Conservation (phyloP, 2,888 invertebrate genomes). For the Autographa gamma region DNA sequence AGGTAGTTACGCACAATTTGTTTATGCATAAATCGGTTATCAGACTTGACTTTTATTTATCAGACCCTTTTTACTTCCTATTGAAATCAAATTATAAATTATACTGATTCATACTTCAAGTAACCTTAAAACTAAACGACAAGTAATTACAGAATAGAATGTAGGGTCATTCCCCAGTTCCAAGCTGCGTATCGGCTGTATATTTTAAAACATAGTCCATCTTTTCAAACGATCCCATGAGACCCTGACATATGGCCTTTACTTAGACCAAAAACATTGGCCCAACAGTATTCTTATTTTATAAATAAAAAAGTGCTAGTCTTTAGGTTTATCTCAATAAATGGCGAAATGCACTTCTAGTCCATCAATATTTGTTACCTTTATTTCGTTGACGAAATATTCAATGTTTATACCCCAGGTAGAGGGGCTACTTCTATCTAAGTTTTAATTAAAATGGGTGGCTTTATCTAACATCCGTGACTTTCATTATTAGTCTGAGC, state of each 20-base stretch:
- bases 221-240: neutral
- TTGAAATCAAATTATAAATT: neutral
- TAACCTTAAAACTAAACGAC: neutral
- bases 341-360: too few relatives aligned
- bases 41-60: neutral
- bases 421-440: neutral
- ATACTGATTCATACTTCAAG: neutral
- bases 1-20: neutral
- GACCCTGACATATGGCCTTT: neutral
- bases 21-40: neutral
- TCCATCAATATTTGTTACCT: too few relatives aligned
- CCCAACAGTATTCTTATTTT: too few relatives aligned
- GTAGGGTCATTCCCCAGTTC: neutral
- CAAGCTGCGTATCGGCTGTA: neutral
- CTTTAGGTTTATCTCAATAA: neutral
- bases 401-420: neutral
- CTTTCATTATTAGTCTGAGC: constrained; percentile 50
- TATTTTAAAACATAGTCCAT: too few relatives aligned
- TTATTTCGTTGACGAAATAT: too few relatives aligned
- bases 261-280: too few relatives aligned
- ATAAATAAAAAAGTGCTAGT: neutral
- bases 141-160: neutral
- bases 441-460: constrained; percentile 21
- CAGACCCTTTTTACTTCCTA: neutral
- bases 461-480: constrained; percentile 41